phyloP scores from a whole-genome alignment of 2,797 vertebrate species.

The Pseudochromis fuscus region DNA sequence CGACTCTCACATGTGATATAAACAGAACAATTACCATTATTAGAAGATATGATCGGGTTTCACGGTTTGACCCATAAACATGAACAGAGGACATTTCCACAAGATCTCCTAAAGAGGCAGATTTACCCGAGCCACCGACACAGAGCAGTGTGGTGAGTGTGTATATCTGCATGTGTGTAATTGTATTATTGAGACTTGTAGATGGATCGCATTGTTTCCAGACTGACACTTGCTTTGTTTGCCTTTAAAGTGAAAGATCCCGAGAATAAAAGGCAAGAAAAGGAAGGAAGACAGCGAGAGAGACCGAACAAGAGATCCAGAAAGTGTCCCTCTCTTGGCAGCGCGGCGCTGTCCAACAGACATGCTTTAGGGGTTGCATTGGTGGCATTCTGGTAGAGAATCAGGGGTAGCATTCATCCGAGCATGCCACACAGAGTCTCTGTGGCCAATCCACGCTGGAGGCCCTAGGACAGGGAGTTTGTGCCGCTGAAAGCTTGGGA shows the following conservation, averaged over 20 bases:
- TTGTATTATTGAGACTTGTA: slow-evolving; percentile 16
- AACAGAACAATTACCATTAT: slow-evolving; percentile 71
- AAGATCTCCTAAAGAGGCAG: slow-evolving; percentile 31
- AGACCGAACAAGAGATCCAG: slow-evolving; percentile 65
- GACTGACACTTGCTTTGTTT: slow-evolving; percentile 61
- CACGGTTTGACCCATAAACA: slow-evolving; percentile 63
- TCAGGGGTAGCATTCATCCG: slow-evolving; percentile 75
- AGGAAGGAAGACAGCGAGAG: slow-evolving; percentile 49
- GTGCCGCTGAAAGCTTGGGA: slow-evolving; percentile 78
- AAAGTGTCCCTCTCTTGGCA: slow-evolving; percentile 69
- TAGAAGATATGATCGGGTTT: slow-evolving; percentile 70
- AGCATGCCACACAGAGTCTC: slow-evolving; percentile 75
- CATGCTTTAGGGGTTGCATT: slow-evolving; percentile 72
- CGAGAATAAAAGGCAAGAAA: slow-evolving; percentile 35
- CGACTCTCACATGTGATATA: slow-evolving; percentile 55
- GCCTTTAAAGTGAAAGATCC: slow-evolving; percentile 46
- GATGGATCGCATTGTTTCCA: slow-evolving; percentile 45
- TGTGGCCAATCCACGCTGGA: slow-evolving; percentile 81
- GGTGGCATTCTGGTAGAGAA: slow-evolving; percentile 77
- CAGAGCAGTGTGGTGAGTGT: slow-evolving; percentile 28
- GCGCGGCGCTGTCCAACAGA: slow-evolving; percentile 53
- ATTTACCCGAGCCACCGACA: no score
- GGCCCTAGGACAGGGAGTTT: slow-evolving; percentile 78
- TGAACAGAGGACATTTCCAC: slow-evolving; percentile 45
- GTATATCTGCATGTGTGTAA: slow-evolving; percentile 31